phyloP scores from a whole-genome alignment of 2,888 invertebrate species.

The Parnassius mnemosyne region DNA sequence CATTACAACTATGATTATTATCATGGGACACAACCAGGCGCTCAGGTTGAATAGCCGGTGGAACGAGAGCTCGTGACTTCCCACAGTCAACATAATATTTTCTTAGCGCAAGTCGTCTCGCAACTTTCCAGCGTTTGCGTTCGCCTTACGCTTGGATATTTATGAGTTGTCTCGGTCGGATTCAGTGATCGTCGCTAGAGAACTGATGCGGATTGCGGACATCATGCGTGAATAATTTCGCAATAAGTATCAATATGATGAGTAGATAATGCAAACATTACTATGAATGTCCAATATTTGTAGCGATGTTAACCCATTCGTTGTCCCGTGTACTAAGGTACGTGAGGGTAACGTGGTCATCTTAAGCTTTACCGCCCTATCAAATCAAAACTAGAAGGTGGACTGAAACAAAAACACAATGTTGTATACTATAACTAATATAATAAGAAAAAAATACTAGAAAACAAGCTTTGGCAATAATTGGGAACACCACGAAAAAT shows the following conservation, averaged over 20 bases:
- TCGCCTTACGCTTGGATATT: constrained; percentile 4
- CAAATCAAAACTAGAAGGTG: too few species aligned
- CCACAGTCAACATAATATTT: constrained; percentile 51
- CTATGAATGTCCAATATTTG: not conserved
- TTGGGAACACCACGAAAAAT: too few species aligned
- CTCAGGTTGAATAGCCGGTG: constrained; percentile 40
- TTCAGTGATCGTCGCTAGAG: constrained; percentile 22
- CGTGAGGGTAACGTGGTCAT: too few species aligned
- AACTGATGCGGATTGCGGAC: not conserved
- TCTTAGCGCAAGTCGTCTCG: constrained; percentile 53
- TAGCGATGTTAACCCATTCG: too few species aligned
- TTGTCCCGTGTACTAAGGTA: too few species aligned
- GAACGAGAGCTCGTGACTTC: constrained; percentile 65
- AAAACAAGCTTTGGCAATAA: too few species aligned
- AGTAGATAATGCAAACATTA: constrained; percentile 8
- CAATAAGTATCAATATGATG: constrained; percentile 8
- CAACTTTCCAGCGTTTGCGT: constrained; percentile 64
- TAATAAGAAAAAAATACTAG: too few species aligned
- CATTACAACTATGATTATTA: constrained; percentile 37
- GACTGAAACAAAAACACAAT: too few species aligned
- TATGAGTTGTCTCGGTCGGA: constrained; percentile 9
- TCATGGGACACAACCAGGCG: constrained; percentile 50
- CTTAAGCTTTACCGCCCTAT: too few species aligned
- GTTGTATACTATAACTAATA: too few species aligned
- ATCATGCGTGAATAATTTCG: constrained; percentile 7